Evolutionary conservation across 2,797 vertebrate species (phyloP).

Genomic region (Macrochelys suwanniensis): DNA sequence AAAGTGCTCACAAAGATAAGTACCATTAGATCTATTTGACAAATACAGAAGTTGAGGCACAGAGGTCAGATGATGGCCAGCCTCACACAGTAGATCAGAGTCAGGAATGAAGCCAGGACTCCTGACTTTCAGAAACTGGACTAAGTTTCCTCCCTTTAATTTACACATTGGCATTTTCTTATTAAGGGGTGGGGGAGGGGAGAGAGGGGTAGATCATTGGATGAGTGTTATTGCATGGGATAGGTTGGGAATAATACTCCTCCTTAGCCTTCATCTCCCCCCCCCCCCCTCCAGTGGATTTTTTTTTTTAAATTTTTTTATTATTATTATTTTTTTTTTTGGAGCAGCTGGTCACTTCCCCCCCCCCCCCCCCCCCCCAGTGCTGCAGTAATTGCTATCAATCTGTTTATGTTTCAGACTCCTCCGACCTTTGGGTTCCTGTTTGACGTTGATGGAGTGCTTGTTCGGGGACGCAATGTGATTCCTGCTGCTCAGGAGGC

Average conservation of each 20-base stretch:
- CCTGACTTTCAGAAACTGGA: not conserved
- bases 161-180: not conserved
- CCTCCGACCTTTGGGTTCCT: slow-evolving; percentile 90
- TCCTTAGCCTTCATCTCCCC: not conserved
- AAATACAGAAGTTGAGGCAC: not conserved
- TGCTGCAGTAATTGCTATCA: not conserved
- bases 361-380: not conserved
- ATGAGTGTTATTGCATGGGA: not conserved
- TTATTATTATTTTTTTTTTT: too few species aligned
- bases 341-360: not conserved
- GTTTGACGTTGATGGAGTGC: slow-evolving; percentile 95
- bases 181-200: not conserved
- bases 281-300: too few species aligned
- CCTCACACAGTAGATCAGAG: not conserved
- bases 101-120: not conserved
- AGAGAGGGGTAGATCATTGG: not conserved
- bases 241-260: not conserved
- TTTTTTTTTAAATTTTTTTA: too few species aligned
- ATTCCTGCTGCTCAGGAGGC: slow-evolving; percentile 92
- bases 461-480: slow-evolving; percentile 90
- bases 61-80: not conserved
- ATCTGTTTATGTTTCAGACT: slow-evolving; percentile 61
- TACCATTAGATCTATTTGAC: not conserved
- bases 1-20: not conserved
- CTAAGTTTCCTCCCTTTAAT: not conserved